Evolutionary conservation across 2,888 invertebrate species (phyloP), one percentile per base, ranked within the genome.

Genomic region (Notodonta ziczac): DNA sequence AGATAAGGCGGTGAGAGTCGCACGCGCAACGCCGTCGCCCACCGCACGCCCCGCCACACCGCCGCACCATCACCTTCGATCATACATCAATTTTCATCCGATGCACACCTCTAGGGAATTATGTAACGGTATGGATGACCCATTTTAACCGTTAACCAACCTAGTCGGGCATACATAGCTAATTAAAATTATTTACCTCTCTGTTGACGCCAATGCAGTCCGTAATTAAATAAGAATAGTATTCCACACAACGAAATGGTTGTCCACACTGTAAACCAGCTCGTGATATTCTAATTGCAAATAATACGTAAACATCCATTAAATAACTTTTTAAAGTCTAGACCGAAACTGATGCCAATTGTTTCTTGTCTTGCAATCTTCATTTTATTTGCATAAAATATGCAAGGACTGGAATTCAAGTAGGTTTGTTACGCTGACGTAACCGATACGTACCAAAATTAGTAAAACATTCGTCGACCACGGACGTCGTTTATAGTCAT

Each of bases 1-100:
- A 93, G 93, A 93, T 93, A 93, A 93, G 92, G 85, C 87, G 90
- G 93, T 88, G 93, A 93, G 92, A 93, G 92, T 86, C 91, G 90
- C 87, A 87, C 80, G 90, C 91, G 90, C 90, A 86, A 77, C 78
- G 80, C 85, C 66, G 80, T 80, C 79, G 81, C 77, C 79, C 84
- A 78, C 80, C 84, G 64, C 85, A 80, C 88, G 83, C 86, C 85
- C 79, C 83, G 79, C 86, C 86, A 82, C 78, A 78, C 80, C 80
- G 78, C 82, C 79, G 78, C 81, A 81, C 84, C 85, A 87, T 85
- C 88, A 87, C 89, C 86, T 81, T 82, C 82, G 85, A 88, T 86
- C 80, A 83, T 85, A 87, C 85, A 88, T 89, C 84, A 87, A 86
- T 87, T 88, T 83, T 89, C 87, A 88, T 89, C 88, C 74, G 86